Conservation (phyloP, 1,140 invertebrate species). For the Oryctes rhinoceros region DNA sequence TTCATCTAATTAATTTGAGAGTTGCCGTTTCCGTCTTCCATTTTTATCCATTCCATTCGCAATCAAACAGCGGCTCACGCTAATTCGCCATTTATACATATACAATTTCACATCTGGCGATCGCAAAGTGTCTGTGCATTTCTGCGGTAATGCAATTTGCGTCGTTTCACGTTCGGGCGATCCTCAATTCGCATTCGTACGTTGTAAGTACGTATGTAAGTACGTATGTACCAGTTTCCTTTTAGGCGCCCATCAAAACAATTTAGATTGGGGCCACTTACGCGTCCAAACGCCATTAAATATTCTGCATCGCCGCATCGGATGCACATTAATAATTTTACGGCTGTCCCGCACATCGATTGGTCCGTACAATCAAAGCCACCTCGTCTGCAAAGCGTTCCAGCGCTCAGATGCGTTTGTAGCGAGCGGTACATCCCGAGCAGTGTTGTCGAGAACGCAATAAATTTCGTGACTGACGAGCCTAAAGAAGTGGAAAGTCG, state of each 20-base stretch:
- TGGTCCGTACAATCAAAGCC: neutral
- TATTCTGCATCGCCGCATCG: constrained; percentile 28
- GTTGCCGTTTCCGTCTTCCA: too few relatives aligned
- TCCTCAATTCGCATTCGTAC: neutral
- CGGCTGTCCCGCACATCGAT: neutral
- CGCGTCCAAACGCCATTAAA: constrained; percentile 25
- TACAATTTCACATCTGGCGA: too few relatives aligned
- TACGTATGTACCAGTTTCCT: constrained; percentile 16
- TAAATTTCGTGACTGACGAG: neutral
- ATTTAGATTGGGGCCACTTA: constrained; percentile 34
- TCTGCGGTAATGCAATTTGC: neutral
- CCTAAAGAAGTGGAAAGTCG: neutral
- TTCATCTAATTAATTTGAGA: too few relatives aligned
- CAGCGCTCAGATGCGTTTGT: neutral
- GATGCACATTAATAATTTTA: constrained; percentile 25
- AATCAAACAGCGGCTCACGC: too few relatives aligned
- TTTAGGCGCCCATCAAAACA: constrained; percentile 28
- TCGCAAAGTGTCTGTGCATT: too few relatives aligned
- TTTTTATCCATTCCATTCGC: too few relatives aligned
- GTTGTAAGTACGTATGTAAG: neutral
- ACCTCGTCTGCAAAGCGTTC: neutral
- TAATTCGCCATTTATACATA: too few relatives aligned
- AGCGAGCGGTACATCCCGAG: neutral
- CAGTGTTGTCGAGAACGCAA: neutral
- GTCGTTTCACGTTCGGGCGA: neutral